phyloP scores from a whole-genome alignment of 1,140 invertebrate genomes.

The Cheumatopsyche charites region DNA sequence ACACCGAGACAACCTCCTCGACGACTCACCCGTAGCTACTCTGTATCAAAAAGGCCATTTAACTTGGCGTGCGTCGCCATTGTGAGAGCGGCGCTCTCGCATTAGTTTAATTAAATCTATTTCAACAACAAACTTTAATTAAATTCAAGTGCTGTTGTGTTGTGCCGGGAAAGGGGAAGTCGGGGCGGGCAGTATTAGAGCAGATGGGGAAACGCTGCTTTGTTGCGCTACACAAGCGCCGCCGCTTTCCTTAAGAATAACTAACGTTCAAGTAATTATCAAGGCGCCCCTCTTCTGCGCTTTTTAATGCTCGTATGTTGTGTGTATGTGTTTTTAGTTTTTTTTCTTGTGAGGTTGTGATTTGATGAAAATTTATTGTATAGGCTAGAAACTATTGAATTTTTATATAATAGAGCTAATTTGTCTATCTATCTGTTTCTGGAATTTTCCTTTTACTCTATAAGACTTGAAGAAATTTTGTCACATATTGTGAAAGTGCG shows the following conservation, averaged over 20 bases:
- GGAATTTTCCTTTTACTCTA: no score
- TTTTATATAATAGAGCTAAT: no score
- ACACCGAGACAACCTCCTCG: not conserved
- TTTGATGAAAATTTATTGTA: no score
- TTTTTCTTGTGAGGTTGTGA: no score
- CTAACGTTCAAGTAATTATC: constrained; percentile 45
- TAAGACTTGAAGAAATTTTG: no score
- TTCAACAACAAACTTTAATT: constrained; percentile 50
- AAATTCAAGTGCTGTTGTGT: constrained; percentile 49
- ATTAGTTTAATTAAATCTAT: constrained; percentile 50
- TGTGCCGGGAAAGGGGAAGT: constrained; percentile 1
- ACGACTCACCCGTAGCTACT: constrained; percentile 16
- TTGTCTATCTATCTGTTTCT: no score
- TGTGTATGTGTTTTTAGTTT: no score
- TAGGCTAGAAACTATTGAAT: no score
- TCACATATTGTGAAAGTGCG: no score
- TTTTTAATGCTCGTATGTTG: no score
- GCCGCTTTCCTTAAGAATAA: constrained; percentile 36
- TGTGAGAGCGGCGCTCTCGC: constrained; percentile 41
- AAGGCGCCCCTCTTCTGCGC: not conserved
- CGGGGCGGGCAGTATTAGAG: constrained; percentile 6
- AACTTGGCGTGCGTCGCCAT: constrained; percentile 43
- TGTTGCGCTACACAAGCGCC: not conserved
- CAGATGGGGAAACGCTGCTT: not conserved
- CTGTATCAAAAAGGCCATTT: constrained; percentile 49